These are phyloP conservation scores for Drosophila nasuta DNA, from an alignment of 1,140 invertebrate species.

Conservation along the genomic window DNA sequence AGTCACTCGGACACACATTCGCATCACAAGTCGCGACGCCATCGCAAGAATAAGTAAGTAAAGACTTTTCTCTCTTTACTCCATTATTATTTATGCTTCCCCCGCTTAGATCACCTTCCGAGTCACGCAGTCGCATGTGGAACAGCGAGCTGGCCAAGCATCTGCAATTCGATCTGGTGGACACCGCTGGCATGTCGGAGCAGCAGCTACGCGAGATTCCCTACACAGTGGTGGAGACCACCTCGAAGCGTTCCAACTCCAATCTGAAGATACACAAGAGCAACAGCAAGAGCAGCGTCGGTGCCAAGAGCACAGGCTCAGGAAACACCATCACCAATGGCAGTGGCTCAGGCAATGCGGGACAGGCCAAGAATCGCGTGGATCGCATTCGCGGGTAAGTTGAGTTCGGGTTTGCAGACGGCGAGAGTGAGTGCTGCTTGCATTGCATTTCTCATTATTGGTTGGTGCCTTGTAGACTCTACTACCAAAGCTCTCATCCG, in stretches of 20 bases:
- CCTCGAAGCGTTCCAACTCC: slow-evolving; percentile 81
- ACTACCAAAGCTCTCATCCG: slow-evolving; percentile 83
- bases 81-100: too few species aligned
- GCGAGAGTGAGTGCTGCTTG: slow-evolving; percentile 10
- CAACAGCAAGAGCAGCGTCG: slow-evolving; percentile 81
- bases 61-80: too few species aligned
- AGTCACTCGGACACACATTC: slow-evolving; percentile 86
- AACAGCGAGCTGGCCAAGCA: slow-evolving; percentile 92
- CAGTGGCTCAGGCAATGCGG: slow-evolving; percentile 62
- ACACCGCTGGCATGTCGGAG: slow-evolving; percentile 94
- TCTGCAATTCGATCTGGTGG: slow-evolving; percentile 95
- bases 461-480: slow-evolving; percentile 66
- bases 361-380: slow-evolving; percentile 79
- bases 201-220: slow-evolving; percentile 95
- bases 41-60: slow-evolving; percentile 88
- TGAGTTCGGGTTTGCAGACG: neutral
- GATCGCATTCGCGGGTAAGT: slow-evolving; percentile 82
- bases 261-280: slow-evolving; percentile 84
- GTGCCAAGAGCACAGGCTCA: slow-evolving; percentile 80
- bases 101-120: slow-evolving; percentile 87
- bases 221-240: slow-evolving; percentile 94
- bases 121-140: slow-evolving; percentile 87
- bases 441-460: slow-evolving; percentile 26
- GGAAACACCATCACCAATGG: slow-evolving; percentile 82
- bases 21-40: slow-evolving; percentile 86